Conservation (phyloP, 2,113 vertebrate genomes). For the Ophiodon elongatus region DNA sequence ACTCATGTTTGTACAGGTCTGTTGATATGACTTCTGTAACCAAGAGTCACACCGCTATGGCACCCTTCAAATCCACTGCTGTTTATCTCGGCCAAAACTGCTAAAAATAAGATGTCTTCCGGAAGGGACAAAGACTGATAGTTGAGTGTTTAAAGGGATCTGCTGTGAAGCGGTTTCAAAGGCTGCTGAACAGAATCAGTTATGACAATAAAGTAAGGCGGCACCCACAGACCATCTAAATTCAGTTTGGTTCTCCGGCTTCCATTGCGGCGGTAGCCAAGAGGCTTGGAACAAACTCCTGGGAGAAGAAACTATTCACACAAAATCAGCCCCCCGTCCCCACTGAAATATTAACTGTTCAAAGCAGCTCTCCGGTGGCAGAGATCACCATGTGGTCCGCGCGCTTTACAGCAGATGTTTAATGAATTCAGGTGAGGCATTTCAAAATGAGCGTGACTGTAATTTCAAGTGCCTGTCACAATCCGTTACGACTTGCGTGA, state of each 20-base stretch:
- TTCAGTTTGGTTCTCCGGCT: slow-evolving; percentile 63
- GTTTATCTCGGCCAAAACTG: slow-evolving; percentile 18
- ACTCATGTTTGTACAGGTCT: slow-evolving; percentile 8
- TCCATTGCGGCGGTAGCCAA: slow-evolving; percentile 56
- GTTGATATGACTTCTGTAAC: slow-evolving; percentile 27
- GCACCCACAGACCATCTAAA: slow-evolving; percentile 43
- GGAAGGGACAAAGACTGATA: slow-evolving; percentile 10
- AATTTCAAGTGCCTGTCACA: slow-evolving; percentile 70
- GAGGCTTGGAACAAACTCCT: slow-evolving; percentile 56
- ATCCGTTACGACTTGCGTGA: slow-evolving; percentile 63
- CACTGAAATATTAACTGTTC: slow-evolving; percentile 74
- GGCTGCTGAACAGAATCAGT: slow-evolving; percentile 44
- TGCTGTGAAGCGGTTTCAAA: slow-evolving; percentile 12
- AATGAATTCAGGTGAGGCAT: slow-evolving; percentile 70
- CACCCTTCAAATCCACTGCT: slow-evolving; percentile 13
- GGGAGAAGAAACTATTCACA: slow-evolving; percentile 59
- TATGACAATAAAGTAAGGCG: slow-evolving; percentile 64
- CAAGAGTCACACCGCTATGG: slow-evolving; percentile 5
- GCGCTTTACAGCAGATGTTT: slow-evolving; percentile 54
- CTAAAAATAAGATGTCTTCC: slow-evolving; percentile 41
- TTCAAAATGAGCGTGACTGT: slow-evolving; percentile 66
- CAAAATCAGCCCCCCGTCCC: slow-evolving; percentile 26
- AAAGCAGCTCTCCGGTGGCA: slow-evolving; percentile 63
- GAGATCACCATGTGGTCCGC: slow-evolving; percentile 59
- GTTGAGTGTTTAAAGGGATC: slow-evolving; percentile 14